Evolutionary conservation across 2,113 vertebrate species (phyloP), one percentile per base, ranked within the genome.

Genomic region (Corythoichthys intestinalis): DNA sequence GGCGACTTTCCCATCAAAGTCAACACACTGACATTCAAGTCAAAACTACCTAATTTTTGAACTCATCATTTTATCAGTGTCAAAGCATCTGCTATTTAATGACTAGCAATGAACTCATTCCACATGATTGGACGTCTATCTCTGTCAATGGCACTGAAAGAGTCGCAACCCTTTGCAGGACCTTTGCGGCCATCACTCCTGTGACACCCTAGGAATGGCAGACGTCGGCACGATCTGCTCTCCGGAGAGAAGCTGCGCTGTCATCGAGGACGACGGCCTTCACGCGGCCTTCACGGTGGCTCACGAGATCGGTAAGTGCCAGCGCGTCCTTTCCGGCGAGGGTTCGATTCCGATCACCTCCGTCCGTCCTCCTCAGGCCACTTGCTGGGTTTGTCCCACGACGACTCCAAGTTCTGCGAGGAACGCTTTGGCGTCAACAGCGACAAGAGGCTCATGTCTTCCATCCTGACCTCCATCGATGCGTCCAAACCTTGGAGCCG

Each of bases 171-270:
- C 72, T 57, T 0, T 70, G 12, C 90, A 98, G 97, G 96, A 99
- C 91, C 94, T 99, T 83, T 99, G 97, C 73, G 97, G 97, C 76
- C 95, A 98, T 86, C 97, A 99, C 91, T 98, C 96, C 70, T 98
- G 97, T 38, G 97, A 99, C 90, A 99, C 97, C 66, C 93, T 99
- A 88, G 97, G 97, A 87, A 99, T 98, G 97, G 97, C 97, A 66
- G 97, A 99, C 83, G 97, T 99, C 68, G 96, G 97, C 75, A 99
- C 97, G 86, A 94, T 99, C 91, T 99, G 97, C 89, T 94, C 96
- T 67, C 95, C 96, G 0, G 96, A 98, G 91, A 93, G 97, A 88
- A 99, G 97, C 95, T 99, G 97, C 69, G 97, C 97, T 0, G 95
- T 99, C 88, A 98, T 99, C 77, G 97, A 99, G 85, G 97, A 99